phyloP scores from a whole-genome alignment of 2,888 invertebrate species.

The Sabatieria punctata region DNA sequence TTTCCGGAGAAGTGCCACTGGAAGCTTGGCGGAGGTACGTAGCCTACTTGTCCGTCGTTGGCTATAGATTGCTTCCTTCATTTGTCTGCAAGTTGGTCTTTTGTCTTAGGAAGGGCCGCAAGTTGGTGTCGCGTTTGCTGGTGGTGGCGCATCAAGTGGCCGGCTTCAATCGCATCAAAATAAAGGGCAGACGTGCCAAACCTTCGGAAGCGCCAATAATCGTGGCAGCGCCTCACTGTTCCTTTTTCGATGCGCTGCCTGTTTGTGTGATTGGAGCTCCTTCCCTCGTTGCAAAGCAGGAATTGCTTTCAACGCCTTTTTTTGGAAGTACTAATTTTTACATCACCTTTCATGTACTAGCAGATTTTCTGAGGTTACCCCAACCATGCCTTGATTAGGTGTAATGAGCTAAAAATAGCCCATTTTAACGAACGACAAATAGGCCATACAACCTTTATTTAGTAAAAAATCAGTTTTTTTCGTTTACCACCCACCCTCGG shows the following conservation, averaged over 20 bases:
- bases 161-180: conserved; percentile 1
- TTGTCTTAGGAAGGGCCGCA: too few species aligned
- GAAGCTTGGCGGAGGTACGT: conserved; percentile 2
- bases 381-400: too few species aligned
- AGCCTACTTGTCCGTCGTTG: background rate
- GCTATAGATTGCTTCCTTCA: too few species aligned
- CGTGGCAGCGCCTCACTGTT: conserved; percentile 7
- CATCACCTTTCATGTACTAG: too few species aligned
- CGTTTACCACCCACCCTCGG: too few species aligned
- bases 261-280: conserved; percentile 3
- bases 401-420: too few species aligned
- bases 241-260: conserved; percentile 5
- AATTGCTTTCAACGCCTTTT: background rate
- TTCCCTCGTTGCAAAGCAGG: conserved; percentile 4
- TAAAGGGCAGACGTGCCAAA: background rate
- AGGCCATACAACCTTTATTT: too few species aligned
- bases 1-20: background rate
- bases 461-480: too few species aligned
- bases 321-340: conserved; percentile 6
- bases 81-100: too few species aligned
- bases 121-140: too few species aligned
- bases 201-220: conserved; percentile 8
- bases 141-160: background rate
- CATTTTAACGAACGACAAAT: too few species aligned
- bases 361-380: too few species aligned